Evolutionary conservation across 2,113 vertebrate species (phyloP).

Genomic region (Ancistrus triradiatus): DNA sequence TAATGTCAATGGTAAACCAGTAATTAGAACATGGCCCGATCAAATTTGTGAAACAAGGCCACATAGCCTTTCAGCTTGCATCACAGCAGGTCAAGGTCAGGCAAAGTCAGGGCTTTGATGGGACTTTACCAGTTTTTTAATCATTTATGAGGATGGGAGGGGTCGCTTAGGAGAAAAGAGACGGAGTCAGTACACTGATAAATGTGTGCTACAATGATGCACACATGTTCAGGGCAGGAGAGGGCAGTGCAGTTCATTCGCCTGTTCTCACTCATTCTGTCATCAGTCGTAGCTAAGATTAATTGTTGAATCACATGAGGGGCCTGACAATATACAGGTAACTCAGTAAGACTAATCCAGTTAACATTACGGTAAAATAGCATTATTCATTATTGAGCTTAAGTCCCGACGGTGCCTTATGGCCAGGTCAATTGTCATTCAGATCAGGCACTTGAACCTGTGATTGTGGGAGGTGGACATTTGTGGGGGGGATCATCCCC

Average conservation of each 20-base stretch:
- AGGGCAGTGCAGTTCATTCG: not conserved
- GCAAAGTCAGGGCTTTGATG: conserved; percentile 53
- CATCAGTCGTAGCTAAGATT: conserved; percentile 18
- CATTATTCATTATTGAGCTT: too few species aligned
- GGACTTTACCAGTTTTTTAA: conserved; percentile 51
- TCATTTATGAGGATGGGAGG: conserved; percentile 18
- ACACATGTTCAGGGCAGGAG: conserved; percentile 28
- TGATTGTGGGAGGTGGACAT: too few species aligned
- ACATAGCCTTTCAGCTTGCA: conserved; percentile 47
- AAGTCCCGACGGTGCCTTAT: too few species aligned
- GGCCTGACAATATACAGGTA: not conserved
- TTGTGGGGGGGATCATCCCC: too few species aligned
- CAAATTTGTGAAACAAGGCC: conserved; percentile 39
- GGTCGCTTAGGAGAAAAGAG: not conserved
- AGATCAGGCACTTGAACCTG: too few species aligned
- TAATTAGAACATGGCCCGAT: conserved; percentile 54
- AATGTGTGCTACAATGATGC: conserved; percentile 26
- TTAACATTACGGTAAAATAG: too few species aligned
- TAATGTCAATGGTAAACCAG: conserved; percentile 57
- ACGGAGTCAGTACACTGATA: conserved; percentile 46
- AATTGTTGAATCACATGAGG: not conserved
- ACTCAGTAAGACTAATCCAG: too few species aligned
- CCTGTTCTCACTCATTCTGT: conserved; percentile 32
- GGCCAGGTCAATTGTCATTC: too few species aligned
- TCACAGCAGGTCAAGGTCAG: conserved; percentile 61